phyloP scores from a whole-genome alignment of 1,140 invertebrate species.

The Phenacoccus solenopsis region DNA sequence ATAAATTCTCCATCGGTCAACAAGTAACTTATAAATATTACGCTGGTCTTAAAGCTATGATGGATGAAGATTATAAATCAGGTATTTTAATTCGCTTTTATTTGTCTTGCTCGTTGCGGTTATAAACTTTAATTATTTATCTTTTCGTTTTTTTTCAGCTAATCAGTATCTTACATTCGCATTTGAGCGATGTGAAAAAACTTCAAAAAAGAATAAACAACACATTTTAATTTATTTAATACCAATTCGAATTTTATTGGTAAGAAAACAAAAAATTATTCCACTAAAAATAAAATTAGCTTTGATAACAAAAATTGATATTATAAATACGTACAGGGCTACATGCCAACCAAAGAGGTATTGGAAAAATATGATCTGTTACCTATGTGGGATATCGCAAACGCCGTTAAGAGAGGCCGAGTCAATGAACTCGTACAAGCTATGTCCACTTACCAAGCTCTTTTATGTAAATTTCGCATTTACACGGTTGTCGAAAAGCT shows the following conservation, averaged over 20 bases:
- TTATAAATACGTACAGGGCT: constrained; percentile 41
- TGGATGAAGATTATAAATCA: constrained; percentile 87
- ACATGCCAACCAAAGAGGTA: constrained; percentile 66
- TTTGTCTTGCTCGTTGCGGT: too few species aligned
- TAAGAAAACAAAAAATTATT: constrained; percentile 31
- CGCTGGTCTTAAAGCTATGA: constrained; percentile 94
- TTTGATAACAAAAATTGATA: constrained; percentile 2
- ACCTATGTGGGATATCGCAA: constrained; percentile 78
- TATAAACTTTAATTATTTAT: too few species aligned
- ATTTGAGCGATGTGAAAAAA: constrained; percentile 75
- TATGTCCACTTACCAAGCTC: constrained; percentile 72
- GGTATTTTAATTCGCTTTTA: constrained; percentile 39
- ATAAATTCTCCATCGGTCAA: constrained; percentile 70
- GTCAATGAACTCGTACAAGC: constrained; percentile 69
- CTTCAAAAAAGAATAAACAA: constrained; percentile 77
- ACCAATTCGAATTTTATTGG: constrained; percentile 71
- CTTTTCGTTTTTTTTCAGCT: constrained; percentile 52
- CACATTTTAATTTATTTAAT: constrained; percentile 91
- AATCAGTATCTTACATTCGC: constrained; percentile 86
- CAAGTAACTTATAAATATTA: constrained; percentile 95
- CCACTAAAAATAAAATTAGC: not conserved
- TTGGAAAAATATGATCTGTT: constrained; percentile 80
- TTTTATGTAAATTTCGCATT: constrained; percentile 90
- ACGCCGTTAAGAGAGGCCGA: constrained; percentile 81
- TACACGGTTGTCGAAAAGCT: constrained; percentile 94